Conservation (phyloP, 2,888 invertebrate species). For the Torymus tubicola region DNA sequence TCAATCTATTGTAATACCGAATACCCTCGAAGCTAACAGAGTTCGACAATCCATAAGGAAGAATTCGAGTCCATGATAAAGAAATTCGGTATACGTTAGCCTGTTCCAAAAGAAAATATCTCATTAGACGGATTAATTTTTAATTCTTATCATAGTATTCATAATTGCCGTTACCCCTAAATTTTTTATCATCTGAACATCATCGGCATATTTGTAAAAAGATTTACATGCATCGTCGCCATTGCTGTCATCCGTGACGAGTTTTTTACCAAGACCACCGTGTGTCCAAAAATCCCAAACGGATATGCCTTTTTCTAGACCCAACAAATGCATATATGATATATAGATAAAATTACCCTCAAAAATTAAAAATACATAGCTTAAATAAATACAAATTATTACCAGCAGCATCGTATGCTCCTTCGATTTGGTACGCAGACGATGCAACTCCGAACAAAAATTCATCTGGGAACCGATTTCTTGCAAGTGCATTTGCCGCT, state of each 20-base stretch:
- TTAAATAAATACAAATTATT: constrained; percentile 1
- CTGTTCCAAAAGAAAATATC: constrained; percentile 42
- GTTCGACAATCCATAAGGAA: constrained; percentile 73
- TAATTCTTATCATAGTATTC: too few species aligned
- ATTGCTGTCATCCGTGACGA: constrained; percentile 78
- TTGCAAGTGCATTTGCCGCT: constrained; percentile 69
- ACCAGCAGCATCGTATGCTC: constrained; percentile 72
- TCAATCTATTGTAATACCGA: constrained; percentile 86
- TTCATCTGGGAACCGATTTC: constrained; percentile 78
- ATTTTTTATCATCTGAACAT: constrained; percentile 79
- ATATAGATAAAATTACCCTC: too few species aligned
- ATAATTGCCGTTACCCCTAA: constrained; percentile 76
- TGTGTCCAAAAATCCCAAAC: constrained; percentile 85
- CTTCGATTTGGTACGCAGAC: constrained; percentile 81
- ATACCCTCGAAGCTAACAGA: constrained; percentile 84
- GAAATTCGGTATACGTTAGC: constrained; percentile 62
- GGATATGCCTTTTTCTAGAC: constrained; percentile 80
- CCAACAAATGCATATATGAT: constrained; percentile 11
- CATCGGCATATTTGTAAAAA: constrained; percentile 81
- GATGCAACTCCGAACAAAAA: constrained; percentile 81
- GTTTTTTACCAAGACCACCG: constrained; percentile 73
- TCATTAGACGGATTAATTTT: too few species aligned
- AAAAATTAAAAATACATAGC: too few species aligned
- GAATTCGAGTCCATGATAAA: constrained; percentile 64
- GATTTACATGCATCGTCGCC: constrained; percentile 83